Evolutionary conservation across 2,888 invertebrate genomes (phyloP), one percentile per base, ranked within the genome.

Genomic region (Apotomis turbidana): DNA sequence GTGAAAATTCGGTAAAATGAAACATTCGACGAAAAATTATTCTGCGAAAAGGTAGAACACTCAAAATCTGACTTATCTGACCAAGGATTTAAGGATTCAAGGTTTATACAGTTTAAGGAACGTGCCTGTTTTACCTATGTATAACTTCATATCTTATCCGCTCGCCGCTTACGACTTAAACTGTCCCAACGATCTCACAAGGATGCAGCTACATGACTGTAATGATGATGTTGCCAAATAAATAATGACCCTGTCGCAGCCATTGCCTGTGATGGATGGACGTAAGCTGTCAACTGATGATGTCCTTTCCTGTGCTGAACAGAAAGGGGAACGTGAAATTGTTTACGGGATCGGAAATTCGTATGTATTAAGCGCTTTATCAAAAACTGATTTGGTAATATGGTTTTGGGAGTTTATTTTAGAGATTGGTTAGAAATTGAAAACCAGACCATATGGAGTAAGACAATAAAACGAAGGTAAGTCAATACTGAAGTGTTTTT

Each of bases 161-260:
- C 77, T 74, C 60, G 8, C 3, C n/a, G 41, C 71, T 78, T 62
- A 70, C 70, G 71, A 76, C 74, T 75, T 80, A 61, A 49, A 55
- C 78, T 44, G 27, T 80, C 76, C 62, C 74, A 66, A 60, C 71
- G 74, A 75, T 78, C 78, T 78, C 75, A 76, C 75, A 77, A 82
- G 78, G 77, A 81, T 78, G 76, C 78, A 75, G 76, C 74, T 75
- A 77, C 75, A 70, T 63, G 74, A 67, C 75, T 68, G 73, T 73
- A 86, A 86, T 88, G 84, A 88, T 88, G 86, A 88, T 86, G 83
- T 86, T 87, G 87, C 87, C 85, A 90, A 90, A 91, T 90, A 90
- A 89, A 87, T 88, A 87, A 89, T 87, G 86, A 82, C 81, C 81
- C 78, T 70, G 78, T 76, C 79, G 78, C 82, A 80, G 78, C 80